Base-by-base conservation (phyloP, 2,113 vertebrate genomes). In the Silurus asotus region DNA sequence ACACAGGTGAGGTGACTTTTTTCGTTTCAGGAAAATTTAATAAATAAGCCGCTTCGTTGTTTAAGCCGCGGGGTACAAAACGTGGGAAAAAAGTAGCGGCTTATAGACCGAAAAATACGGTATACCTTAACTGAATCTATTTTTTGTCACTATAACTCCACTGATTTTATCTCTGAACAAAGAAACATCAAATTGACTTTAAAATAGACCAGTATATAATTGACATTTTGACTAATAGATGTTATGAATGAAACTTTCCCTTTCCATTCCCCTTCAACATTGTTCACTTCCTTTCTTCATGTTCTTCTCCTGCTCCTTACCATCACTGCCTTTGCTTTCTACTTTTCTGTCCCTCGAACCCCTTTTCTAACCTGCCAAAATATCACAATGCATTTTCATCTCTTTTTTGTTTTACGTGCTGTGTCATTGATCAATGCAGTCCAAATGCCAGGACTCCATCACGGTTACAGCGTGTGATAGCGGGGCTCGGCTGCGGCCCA, bases 361-460 rank as follows among this genome's bases (percentile, higher is more conserved):
- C 89, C 85, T 89, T 78, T 91, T 89, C 84, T 92, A 87, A 92
- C 93, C 92, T 95, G 94, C 93, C 94, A 91, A 93, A 94, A 92
- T 92, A 94, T 95, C 94, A 94, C 86, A 88, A 90, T 90, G 88
- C 58, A 77, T 94, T 95, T 95, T 94, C 91, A 89, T 82, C 88
- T 28, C 86, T 91, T 91, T 91, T 87, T 92, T 92, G 91, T 94
- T 91, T 93, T 91, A 88, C 90, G 90, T 94, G 89, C 88, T 77
- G 88, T 94, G 92, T 93, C 91, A 88, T 92, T 95, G 95, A 97
- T 97, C 96, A 94, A 96, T 95, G 93, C 79, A 70, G 87, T 86
- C 91, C 89, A 96, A 96, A 97, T 95, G 95, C 95, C 96, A 96
- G 3, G 78, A 87, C 94, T 94, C 93, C 92, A 92, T 93, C 93